Evolutionary conservation across 1,140 invertebrate species (phyloP), one percentile per base, ranked within the genome.

Genomic region (Anastrepha obliqua): DNA sequence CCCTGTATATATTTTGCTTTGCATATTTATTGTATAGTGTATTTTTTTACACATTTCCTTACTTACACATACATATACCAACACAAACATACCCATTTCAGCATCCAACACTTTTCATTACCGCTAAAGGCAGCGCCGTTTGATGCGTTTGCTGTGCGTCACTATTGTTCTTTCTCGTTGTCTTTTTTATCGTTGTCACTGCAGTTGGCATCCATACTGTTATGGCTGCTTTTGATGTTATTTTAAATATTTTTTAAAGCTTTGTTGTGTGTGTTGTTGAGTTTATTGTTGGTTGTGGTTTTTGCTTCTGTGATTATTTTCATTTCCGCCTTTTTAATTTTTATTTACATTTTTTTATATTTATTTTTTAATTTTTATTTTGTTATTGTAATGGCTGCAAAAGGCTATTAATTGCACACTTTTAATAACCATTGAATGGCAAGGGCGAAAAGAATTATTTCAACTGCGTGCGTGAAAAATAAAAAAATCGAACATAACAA

Each of bases 181-280:
- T 51, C 4, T 13, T 81, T 51, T 58, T 81, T 81, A 81, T 47
- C 47, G 70, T 51, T 74, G 39, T n/a, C 42, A 2, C 15, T 81
- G 74, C 47, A 55, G 44, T 81, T 55, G 74, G 8, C 74, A 81
- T 11, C 15, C 42, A 20, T 17, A 2, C n/a, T 20, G 29, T 81
- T 81, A 15, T 55, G 11, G 17, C n/a, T 81, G 44, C 74, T 81
- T 4, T 29, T 81, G 8, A 29, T 55, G 44, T 55, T 81, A n/a
- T 81, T 20, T 81, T 81, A 20, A 81, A 81, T 81, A 81, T 81
- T 81, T 81, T 74, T 81, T 55, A 55, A 55, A 17, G n/a, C n/a
- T 15, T 74, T 51, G 47, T 81, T 81, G 70, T 74, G n/a, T 42
- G 6, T 17, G 70, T 42, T 51, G 47, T 11, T 42, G 47, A 29